phyloP scores from a whole-genome alignment of 2,113 vertebrate genomes.

The Anoplopoma fimbria region DNA sequence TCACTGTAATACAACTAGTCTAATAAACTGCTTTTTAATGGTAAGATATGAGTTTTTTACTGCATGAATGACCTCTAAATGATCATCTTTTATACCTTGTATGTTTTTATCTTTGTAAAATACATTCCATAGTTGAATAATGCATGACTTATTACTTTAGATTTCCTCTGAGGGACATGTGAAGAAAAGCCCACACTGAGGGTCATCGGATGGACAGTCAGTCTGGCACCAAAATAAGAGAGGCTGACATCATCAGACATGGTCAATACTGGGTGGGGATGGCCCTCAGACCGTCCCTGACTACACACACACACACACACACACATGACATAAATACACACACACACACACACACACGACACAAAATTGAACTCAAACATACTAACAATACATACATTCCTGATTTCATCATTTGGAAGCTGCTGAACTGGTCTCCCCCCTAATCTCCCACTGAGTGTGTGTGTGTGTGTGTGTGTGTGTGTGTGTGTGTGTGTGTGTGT shows the following conservation, averaged over 20 bases:
- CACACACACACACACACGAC: background rate
- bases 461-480: background rate
- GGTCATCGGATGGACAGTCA: conserved; percentile 46
- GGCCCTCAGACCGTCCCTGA: conserved; percentile 26
- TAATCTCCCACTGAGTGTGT: background rate
- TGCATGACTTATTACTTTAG: background rate
- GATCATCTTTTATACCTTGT: background rate
- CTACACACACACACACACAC: background rate
- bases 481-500: background rate
- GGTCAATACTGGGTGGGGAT: conserved; percentile 60
- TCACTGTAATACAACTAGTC: background rate
- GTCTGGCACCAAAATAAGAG: conserved; percentile 59
- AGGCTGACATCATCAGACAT: conserved; percentile 70
- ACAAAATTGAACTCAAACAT: background rate
- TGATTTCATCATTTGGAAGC: background rate
- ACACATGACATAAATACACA: background rate
- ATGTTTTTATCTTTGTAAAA: background rate
- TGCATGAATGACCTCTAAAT: background rate
- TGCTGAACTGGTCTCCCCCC: background rate
- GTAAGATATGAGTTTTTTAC: background rate
- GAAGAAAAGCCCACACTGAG: background rate
- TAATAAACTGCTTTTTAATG: background rate
- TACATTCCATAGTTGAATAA: background rate
- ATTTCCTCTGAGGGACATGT: background rate
- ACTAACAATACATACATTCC: background rate